phyloP scores from a whole-genome alignment of 2,113 vertebrate genomes.

The Agapornis roseicollis region DNA sequence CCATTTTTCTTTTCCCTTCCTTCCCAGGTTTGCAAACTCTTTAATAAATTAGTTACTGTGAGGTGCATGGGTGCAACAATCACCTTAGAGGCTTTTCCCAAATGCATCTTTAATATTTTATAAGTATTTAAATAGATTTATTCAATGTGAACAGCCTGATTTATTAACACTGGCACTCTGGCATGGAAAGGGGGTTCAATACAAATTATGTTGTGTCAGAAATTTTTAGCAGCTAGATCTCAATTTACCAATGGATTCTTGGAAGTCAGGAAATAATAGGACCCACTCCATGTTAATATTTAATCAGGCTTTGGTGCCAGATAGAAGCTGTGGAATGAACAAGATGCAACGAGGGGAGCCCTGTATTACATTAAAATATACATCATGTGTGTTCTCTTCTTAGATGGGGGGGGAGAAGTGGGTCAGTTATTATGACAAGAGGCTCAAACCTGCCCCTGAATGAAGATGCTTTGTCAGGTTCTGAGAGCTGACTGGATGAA shows the following conservation, averaged over 20 bases:
- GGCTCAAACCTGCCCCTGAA: not conserved
- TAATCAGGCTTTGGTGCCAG: conserved; percentile 58
- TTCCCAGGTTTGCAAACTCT: conserved; percentile 84
- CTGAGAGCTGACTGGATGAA: not conserved
- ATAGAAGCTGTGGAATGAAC: not conserved
- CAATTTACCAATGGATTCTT: conserved; percentile 64
- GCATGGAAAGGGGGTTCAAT: conserved; percentile 66
- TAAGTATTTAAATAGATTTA: conserved; percentile 87
- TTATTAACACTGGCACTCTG: conserved; percentile 75
- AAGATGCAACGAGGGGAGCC: not conserved
- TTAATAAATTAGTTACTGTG: conserved; percentile 85
- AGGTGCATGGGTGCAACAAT: conserved; percentile 81
- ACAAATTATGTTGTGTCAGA: conserved; percentile 74
- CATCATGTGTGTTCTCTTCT: not conserved
- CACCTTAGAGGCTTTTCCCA: conserved; percentile 84
- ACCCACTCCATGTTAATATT: conserved; percentile 44
- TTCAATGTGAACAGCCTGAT: conserved; percentile 79
- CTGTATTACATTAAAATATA: not conserved
- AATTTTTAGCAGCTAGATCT: conserved; percentile 68
- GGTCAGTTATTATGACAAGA: not conserved
- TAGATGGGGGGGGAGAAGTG: not conserved
- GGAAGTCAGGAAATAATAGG: conserved; percentile 60
- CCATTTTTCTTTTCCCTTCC: conserved; percentile 83
- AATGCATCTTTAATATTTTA: conserved; percentile 85
- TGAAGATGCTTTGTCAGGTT: not conserved